phyloP scores from a whole-genome alignment of 2,888 invertebrate species.

The Limnephilus rhombicus region DNA sequence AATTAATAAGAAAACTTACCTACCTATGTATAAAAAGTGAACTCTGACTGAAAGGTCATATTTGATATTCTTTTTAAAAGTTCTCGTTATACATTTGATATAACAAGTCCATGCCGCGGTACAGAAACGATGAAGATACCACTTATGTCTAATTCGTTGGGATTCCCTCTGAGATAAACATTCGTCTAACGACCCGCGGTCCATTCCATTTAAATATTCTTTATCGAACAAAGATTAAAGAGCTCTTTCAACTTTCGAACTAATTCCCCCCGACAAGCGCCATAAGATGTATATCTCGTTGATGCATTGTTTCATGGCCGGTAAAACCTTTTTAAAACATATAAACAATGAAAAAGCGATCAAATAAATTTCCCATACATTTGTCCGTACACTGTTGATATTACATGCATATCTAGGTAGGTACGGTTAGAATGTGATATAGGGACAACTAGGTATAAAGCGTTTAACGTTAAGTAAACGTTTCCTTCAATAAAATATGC shows the following conservation, averaged over 20 bases:
- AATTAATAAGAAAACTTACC: too few species aligned
- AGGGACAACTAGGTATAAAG: background rate
- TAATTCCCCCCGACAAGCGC: conserved; percentile 51
- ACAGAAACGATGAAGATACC: background rate
- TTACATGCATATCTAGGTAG: conserved; percentile 48
- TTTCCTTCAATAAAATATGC: conserved; percentile 37
- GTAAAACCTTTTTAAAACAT: conserved; percentile 65
- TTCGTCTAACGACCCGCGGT: background rate
- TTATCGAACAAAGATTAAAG: conserved; percentile 46
- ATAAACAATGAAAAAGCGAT: conserved; percentile 65
- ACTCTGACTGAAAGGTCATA: background rate
- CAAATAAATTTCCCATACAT: conserved; percentile 63
- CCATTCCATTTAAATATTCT: conserved; percentile 27
- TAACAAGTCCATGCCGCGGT: background rate
- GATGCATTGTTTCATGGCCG: conserved; percentile 63
- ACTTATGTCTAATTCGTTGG: background rate
- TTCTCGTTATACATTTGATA: background rate
- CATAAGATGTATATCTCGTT: conserved; percentile 62
- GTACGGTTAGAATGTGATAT: conserved; percentile 38
- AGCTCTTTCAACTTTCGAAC: conserved; percentile 45
- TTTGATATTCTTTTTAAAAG: background rate
- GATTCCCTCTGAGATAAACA: background rate
- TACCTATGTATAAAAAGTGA: background rate
- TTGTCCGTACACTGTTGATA: conserved; percentile 52
- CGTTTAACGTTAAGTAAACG: conserved; percentile 52